Evolutionary conservation across 2,113 vertebrate species (phyloP).

Genomic region (Myiozetetes cayanensis): DNA sequence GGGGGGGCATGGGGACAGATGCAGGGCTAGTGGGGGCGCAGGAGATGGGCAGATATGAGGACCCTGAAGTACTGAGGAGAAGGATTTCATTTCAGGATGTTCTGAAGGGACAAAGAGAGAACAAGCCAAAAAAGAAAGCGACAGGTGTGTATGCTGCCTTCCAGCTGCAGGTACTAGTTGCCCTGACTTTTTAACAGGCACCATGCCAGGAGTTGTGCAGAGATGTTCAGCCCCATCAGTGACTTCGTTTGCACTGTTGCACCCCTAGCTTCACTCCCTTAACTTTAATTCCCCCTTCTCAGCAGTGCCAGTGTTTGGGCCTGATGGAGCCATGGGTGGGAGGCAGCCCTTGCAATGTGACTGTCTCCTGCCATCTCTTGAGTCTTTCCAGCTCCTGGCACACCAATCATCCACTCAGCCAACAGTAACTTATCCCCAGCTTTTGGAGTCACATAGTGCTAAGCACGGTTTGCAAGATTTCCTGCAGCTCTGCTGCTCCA

Average conservation of each 20-base stretch:
- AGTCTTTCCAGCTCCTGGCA: neutral
- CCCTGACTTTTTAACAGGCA: neutral
- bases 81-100: neutral
- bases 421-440: neutral
- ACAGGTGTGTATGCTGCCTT: neutral
- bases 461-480: neutral
- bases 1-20: neutral
- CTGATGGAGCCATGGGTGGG: neutral
- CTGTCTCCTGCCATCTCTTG: neutral
- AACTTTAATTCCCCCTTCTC: neutral
- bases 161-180: neutral
- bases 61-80: neutral
- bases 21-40: fast-evolving
- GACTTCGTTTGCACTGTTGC: neutral
- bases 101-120: neutral
- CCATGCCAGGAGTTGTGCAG: neutral
- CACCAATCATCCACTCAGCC: neutral
- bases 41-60: neutral
- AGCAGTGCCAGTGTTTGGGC: neutral
- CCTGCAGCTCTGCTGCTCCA: neutral
- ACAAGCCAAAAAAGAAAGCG: neutral
- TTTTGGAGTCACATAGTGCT: neutral
- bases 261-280: neutral
- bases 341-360: neutral
- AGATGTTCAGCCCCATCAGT: neutral